Evolutionary conservation across 1,140 invertebrate genomes (phyloP).

Genomic region (Lasioglossum albipes): DNA sequence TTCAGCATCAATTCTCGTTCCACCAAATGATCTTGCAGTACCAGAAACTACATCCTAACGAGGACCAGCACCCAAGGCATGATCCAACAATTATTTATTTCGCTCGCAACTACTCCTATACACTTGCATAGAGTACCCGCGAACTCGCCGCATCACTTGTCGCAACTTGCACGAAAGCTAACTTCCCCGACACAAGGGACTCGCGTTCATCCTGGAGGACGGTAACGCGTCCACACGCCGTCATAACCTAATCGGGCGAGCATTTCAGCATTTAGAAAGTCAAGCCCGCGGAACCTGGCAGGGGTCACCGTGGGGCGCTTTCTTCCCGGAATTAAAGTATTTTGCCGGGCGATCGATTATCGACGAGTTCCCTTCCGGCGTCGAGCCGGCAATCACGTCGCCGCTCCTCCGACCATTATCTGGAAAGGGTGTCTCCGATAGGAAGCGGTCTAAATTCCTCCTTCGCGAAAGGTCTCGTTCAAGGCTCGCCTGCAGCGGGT

Average conservation of each 20-base stretch:
- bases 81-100: background rate
- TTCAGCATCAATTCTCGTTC: no score
- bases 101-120: background rate
- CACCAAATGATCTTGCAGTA: no score
- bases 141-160: background rate
- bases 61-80: no score
- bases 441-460: background rate
- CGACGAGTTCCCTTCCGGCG: background rate
- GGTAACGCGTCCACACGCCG: background rate
- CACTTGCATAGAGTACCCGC: background rate
- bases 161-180: background rate
- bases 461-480: background rate
- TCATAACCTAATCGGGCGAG: background rate
- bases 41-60: no score
- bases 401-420: background rate
- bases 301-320: background rate
- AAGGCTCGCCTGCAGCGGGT: background rate
- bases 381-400: background rate
- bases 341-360: slow-evolving; percentile 9
- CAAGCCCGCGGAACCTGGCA: background rate
- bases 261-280: slow-evolving; percentile 9
- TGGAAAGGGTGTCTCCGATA: background rate
- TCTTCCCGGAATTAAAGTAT: slow-evolving; percentile 2
- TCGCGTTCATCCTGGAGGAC: background rate
- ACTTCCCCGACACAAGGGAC: background rate